These are phyloP conservation scores for Nycticryphes semicollaris DNA, from an alignment of 2,113 vertebrate genomes.

Conservation along the genomic window DNA sequence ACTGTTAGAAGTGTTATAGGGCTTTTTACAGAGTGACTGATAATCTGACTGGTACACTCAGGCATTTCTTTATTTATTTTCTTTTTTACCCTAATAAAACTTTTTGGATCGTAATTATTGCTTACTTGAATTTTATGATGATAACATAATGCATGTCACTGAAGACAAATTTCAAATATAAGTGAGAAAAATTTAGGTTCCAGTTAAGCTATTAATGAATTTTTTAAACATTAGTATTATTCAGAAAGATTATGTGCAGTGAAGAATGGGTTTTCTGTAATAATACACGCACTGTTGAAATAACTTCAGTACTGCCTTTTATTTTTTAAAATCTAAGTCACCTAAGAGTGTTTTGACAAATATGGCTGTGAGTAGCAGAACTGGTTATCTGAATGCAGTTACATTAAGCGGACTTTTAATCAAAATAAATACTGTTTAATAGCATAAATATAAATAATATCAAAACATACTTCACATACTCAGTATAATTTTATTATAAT, in stretches of 20 bases:
- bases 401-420: not conserved
- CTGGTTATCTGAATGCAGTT: not conserved
- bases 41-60: not conserved
- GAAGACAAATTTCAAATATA: not conserved
- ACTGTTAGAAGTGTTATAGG: rapidly evolving
- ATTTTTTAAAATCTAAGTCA: not conserved
- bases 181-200: not conserved
- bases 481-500: not conserved
- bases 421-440: not conserved
- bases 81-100: not conserved
- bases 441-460: not conserved
- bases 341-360: not conserved
- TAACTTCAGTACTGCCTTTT: not conserved
- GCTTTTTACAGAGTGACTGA: not conserved
- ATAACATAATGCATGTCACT: not conserved
- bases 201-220: not conserved
- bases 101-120: not conserved
- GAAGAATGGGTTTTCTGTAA: not conserved
- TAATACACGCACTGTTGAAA: too few relatives aligned
- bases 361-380: not conserved
- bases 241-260: not conserved
- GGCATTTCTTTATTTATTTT: not conserved
- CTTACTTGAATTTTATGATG: not conserved
- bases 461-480: not conserved
- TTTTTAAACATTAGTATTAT: not conserved